These are phyloP conservation scores for Rhabdornis inornatus DNA, from an alignment of 2,113 vertebrate genomes.

Conservation along the genomic window DNA sequence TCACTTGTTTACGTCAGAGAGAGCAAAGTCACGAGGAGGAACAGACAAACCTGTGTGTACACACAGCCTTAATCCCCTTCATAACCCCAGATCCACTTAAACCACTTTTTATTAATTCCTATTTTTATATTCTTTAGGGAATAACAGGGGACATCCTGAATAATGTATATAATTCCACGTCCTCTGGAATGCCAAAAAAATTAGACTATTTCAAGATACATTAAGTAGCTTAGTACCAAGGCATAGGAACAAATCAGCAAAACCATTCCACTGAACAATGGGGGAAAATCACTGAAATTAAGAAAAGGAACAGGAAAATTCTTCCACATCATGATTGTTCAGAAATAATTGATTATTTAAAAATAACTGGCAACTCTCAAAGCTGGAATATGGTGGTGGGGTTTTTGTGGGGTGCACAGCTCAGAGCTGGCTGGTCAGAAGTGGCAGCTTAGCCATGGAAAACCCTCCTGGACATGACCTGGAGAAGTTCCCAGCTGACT, in stretches of 20 bases:
- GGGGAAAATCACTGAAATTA: not conserved
- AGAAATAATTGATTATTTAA: no score
- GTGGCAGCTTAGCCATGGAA: not conserved
- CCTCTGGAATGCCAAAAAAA: not conserved
- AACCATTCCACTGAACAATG: not conserved
- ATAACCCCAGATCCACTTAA: not conserved
- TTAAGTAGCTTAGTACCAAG: not conserved
- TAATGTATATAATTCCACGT: not conserved
- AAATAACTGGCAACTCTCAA: not conserved
- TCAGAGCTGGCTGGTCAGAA: not conserved
- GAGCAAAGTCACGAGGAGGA: not conserved
- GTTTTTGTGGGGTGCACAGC: fast-evolving
- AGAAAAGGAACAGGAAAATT: not conserved
- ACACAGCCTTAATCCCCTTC: not conserved
- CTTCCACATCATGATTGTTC: not conserved
- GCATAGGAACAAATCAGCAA: not conserved
- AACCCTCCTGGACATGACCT: fast-evolving
- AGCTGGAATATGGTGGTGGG: not conserved
- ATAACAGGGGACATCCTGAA: not conserved
- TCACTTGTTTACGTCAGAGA: not conserved
- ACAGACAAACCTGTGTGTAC: not conserved
- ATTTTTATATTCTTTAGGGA: not conserved
- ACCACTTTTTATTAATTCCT: constrained; percentile 1
- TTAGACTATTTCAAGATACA: not conserved
- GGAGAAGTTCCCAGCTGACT: not conserved